Evolutionary conservation across 2,888 invertebrate species (phyloP).

Genomic region (Orchesellides sinensis): DNA sequence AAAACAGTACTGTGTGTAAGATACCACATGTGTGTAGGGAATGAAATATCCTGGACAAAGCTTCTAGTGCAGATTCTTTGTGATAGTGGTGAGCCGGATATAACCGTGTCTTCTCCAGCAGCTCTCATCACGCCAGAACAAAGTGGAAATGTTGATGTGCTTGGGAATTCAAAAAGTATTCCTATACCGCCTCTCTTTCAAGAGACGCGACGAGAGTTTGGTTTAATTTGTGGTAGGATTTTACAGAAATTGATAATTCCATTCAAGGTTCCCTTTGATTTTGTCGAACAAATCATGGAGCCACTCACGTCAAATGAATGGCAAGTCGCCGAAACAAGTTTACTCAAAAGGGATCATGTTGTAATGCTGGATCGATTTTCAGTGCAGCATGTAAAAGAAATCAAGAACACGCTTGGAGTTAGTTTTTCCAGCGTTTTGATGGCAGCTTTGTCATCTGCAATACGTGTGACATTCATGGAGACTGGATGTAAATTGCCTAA

Average conservation of each 20-base stretch:
- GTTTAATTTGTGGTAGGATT: constrained; percentile 43
- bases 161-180: constrained; percentile 29
- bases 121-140: constrained; percentile 31
- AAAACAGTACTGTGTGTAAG: constrained; percentile 60
- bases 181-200: constrained; percentile 6
- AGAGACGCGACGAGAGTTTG: constrained; percentile 9
- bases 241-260: constrained; percentile 51
- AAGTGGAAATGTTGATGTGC: constrained; percentile 12
- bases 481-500: constrained; percentile 57
- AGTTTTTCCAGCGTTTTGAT: constrained; percentile 69
- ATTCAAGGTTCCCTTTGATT: constrained; percentile 55
- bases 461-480: constrained; percentile 63
- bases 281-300: constrained; percentile 64
- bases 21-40: constrained; percentile 59
- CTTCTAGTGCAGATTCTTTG: constrained; percentile 47
- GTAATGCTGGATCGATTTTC: constrained; percentile 67
- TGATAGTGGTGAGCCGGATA: constrained; percentile 52
- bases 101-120: constrained; percentile 20
- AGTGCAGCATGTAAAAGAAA: constrained; percentile 71
- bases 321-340: constrained; percentile 62
- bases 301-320: constrained; percentile 61
- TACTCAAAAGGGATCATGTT: constrained; percentile 68
- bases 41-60: constrained; percentile 56
- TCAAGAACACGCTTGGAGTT: constrained; percentile 68
- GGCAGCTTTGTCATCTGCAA: constrained; percentile 67